Evolutionary conservation across 2,797 vertebrate genomes (phyloP), one percentile per base, ranked within the genome.

Genomic region (Oryzias dopingdopingensis): DNA sequence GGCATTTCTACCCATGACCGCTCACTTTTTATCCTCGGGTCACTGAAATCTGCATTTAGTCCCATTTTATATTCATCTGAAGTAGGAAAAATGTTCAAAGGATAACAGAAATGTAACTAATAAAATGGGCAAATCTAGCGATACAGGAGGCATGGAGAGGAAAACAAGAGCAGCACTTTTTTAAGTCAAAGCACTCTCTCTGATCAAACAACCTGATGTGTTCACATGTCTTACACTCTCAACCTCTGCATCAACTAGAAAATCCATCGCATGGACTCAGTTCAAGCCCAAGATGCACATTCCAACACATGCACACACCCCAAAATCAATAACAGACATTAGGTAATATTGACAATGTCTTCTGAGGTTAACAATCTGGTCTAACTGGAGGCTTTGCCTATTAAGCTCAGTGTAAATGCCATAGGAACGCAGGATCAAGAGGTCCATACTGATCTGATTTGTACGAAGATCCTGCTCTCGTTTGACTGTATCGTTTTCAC

Each of bases 241-340:
- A 59, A 74, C 77, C 62, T 69, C 54, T 42, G 49, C 50, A 37
- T 75, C 62, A 70, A 58, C 57, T 55, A 52, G 55, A 74, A 74
- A 77, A 70, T 82, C 70, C 52, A 71, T 76, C 51, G 51, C 45
- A 77, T 72, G 58, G 56, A 72, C 67, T 76, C 29, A n/a, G 50
- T 42, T 56, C 47, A 44, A 61, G 62, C 32, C 46, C 46, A n/a
- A 37, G 12, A 54, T 57, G 42, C 64, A 48, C 1, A 22, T 44
- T 50, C 24, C 8, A 29, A 43, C 52, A 58, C 12, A 58, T 32
- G 63, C 46, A 72, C 61, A 74, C 14, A 23, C 13, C 44, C 16
- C 32, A 37, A 20, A 75, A 81, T 82, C 68, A 48, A 84, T 79
- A 75, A 54, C 5, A 44, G 1, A 69, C 24, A 80, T 74, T 81